Evolutionary conservation across 2,797 vertebrate genomes (phyloP), one percentile per base, ranked within the genome.

Genomic region (Propithecus deckenii): DNA sequence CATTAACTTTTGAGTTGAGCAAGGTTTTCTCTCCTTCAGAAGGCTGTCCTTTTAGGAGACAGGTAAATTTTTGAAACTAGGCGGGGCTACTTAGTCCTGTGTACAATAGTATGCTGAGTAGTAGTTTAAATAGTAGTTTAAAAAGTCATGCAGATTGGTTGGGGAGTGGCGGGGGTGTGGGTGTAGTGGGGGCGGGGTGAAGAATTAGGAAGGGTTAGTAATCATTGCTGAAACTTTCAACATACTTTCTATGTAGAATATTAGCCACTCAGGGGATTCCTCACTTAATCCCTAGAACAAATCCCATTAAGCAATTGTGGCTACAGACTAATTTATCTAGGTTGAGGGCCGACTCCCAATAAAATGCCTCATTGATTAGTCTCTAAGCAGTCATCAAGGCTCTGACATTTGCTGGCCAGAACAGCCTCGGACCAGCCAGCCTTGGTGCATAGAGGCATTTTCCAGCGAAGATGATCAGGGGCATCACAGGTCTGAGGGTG

Each of bases 221-320:
- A 63, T 94, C 89, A 55, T 10, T 15, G 52, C 46, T 71, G 91
- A 86, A 95, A 89, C 94, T 97, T 87, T 89, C 75, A 74, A n/a
- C 86, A 76, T 63, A 81, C 65, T 72, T 69, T 80, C 80, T 80
- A 67, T 84, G 71, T 67, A 96, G 93, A 81, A 71, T 74, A 32
- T 63, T 69, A 96, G 75, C 91, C 87, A 91, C 74, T 57, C 75
- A 43, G 87, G 75, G 94, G 87, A 86, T 81, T 93, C 85, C 61
- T 85, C 76, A 25, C 35, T 38, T 96, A 80, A 96, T 91, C 65
- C n/a, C 93, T 86, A 88, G 76, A 90, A 74, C 72, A 93, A 91
- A 92, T 89, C 89, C 76, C 43, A 80, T 87, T 84, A 87, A 96
- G n/a, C 71, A 75, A 65, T 30, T 75, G 52, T 76, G 63, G 52